Conservation (phyloP, 1,140 invertebrate species). For the Eupristina koningsbergeri region DNA sequence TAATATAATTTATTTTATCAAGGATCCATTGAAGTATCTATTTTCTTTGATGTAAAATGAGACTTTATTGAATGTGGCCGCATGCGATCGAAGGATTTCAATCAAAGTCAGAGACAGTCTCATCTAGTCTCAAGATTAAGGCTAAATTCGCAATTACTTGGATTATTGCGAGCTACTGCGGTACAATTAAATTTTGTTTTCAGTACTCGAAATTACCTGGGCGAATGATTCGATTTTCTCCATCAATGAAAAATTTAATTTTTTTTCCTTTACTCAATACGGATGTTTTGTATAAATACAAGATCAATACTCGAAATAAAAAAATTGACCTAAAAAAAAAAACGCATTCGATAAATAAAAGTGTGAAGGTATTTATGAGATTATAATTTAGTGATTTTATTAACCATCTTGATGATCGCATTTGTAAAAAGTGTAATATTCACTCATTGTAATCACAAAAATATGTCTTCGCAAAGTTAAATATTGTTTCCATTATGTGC, state of each 20-base stretch:
- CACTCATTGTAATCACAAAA: background rate
- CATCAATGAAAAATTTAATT: too few relatives aligned
- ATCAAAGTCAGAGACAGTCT: constrained; percentile 50
- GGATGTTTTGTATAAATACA: too few relatives aligned
- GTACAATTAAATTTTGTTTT: constrained; percentile 2
- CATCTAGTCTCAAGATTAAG: constrained; percentile 59
- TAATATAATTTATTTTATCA: constrained; percentile 44
- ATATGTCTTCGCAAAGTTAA: background rate
- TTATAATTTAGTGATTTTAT: constrained; percentile 36
- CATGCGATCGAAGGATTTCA: constrained; percentile 56
- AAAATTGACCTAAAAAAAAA: background rate
- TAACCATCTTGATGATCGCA: background rate
- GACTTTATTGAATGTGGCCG: constrained; percentile 57
- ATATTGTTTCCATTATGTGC: constrained; percentile 12
- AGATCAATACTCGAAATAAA: too few relatives aligned
- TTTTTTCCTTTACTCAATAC: too few relatives aligned
- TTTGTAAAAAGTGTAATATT: background rate
- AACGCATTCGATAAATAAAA: background rate
- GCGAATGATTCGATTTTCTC: too few relatives aligned
- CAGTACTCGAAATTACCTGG: constrained; percentile 26
- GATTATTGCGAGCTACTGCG: constrained; percentile 53
- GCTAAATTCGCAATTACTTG: constrained; percentile 62
- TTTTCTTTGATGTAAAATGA: constrained; percentile 59
- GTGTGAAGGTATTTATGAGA: constrained; percentile 2
- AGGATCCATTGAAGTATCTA: constrained; percentile 21